phyloP scores from a whole-genome alignment of 2,888 invertebrate genomes.

The Magallana nippona region DNA sequence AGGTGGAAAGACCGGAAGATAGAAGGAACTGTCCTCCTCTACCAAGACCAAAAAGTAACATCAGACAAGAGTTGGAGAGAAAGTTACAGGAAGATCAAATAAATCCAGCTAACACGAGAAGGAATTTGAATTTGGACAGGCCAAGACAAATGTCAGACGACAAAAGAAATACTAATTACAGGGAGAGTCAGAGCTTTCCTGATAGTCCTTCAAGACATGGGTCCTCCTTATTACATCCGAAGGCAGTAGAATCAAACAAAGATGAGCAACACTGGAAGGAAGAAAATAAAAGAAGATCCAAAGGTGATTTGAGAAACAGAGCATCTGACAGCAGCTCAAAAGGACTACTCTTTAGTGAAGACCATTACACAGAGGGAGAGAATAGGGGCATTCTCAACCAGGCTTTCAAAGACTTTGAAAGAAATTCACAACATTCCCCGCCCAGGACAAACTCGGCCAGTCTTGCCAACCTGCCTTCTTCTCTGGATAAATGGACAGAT shows the following conservation, averaged over 20 bases:
- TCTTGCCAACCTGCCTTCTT: neutral
- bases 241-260: neutral
- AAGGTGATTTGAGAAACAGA: conserved; percentile 3
- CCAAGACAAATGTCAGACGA: neutral
- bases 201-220: neutral
- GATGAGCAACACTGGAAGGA: neutral
- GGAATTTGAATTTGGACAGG: neutral
- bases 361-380: neutral
- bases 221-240: neutral
- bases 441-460: conserved; percentile 17
- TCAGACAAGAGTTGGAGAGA: conserved; percentile 2
- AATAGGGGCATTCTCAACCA: conserved; percentile 1
- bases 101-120: neutral
- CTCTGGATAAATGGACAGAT: conserved; percentile 9
- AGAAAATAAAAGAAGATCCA: neutral
- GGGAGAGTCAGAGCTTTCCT: neutral
- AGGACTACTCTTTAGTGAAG: conserved; percentile 3
- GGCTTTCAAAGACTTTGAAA: neutral
- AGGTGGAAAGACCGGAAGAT: neutral
- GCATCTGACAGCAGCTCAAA: conserved; percentile 28
- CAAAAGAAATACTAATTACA: neutral
- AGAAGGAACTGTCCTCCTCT: neutral
- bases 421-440: neutral
- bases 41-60: neutral
- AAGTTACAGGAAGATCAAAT: neutral